Evolutionary conservation across 2,888 invertebrate species (phyloP).

Genomic region (Brachyopa scutellaris): DNA sequence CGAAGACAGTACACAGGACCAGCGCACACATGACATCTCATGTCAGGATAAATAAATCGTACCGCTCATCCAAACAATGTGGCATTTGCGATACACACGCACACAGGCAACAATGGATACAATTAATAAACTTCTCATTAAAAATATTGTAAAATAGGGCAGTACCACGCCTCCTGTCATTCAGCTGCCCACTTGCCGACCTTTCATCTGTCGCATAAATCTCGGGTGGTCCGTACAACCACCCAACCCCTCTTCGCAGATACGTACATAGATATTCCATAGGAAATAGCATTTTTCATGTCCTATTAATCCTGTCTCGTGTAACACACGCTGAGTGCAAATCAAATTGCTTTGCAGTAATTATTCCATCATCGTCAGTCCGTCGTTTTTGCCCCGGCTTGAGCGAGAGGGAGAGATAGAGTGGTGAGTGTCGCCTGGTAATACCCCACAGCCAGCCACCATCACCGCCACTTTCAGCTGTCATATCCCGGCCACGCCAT

Average conservation of each 20-base stretch:
- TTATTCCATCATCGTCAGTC: slow-evolving; percentile 71
- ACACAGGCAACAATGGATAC: slow-evolving; percentile 62
- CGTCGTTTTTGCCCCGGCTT: slow-evolving; percentile 33
- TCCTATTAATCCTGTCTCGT: slow-evolving; percentile 71
- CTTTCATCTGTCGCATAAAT: slow-evolving; percentile 62
- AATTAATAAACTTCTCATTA: slow-evolving; percentile 71
- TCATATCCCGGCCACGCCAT: slow-evolving; percentile 71
- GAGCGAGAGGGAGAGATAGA: slow-evolving; percentile 3
- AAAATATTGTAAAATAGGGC: slow-evolving; percentile 65
- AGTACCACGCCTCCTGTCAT: slow-evolving; percentile 67
- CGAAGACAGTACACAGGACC: slow-evolving; percentile 31
- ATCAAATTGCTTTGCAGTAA: slow-evolving; percentile 72
- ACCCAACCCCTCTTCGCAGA: not conserved
- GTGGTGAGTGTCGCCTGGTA: slow-evolving; percentile 1
- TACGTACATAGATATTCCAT: not conserved
- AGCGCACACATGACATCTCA: slow-evolving; percentile 54
- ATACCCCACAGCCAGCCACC: slow-evolving; percentile 9
- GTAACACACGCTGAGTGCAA: slow-evolving; percentile 70
- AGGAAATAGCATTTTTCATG: slow-evolving; percentile 68
- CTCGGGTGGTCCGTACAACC: slow-evolving; percentile 18
- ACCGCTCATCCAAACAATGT: slow-evolving; percentile 53
- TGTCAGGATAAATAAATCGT: slow-evolving; percentile 67
- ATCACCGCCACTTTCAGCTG: slow-evolving; percentile 53
- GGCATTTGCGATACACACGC: slow-evolving; percentile 12
- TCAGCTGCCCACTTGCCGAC: slow-evolving; percentile 28